A percentile compares a stretch with the other conserved stretches of the same genome.
Evolutionary conservation across 2,888 invertebrate genomes (phyloP).

Genomic region (Ornithoptera alexandrae): DNA sequence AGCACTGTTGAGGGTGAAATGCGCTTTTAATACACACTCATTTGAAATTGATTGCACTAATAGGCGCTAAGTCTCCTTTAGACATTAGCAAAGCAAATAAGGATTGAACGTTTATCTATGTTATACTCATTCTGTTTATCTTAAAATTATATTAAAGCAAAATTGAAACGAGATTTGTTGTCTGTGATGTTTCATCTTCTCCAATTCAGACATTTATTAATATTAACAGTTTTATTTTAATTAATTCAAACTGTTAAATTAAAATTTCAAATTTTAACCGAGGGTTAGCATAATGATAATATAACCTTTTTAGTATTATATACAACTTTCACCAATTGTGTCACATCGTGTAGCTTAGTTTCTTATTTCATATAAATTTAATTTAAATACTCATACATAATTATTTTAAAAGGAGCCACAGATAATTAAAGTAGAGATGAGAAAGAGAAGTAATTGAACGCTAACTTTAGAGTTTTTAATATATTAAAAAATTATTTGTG

Average conservation of each 20-base stretch:
- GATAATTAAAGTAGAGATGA: neutral
- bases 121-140: neutral
- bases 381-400: neutral
- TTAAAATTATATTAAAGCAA: neutral
- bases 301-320: too few species aligned
- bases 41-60: conserved; percentile 23
- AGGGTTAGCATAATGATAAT: too few species aligned
- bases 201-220: neutral
- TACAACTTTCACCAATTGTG: too few species aligned
- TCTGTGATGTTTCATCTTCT: neutral
- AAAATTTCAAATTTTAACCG: neutral
- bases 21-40: conserved; percentile 35
- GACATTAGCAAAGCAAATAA: neutral
- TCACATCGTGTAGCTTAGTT: too few species aligned
- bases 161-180: neutral
- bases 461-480: too few species aligned
- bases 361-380: neutral
- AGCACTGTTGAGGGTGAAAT: conserved; percentile 34
- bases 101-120: neutral
- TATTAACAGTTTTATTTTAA: neutral
- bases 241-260: neutral
- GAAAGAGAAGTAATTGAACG: too few species aligned
- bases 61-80: neutral
- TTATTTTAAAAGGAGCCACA: neutral
- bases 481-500: too few species aligned